These are phyloP conservation scores for Delia radicum DNA, from an alignment of 1,140 invertebrate genomes.

Conservation along the genomic window DNA sequence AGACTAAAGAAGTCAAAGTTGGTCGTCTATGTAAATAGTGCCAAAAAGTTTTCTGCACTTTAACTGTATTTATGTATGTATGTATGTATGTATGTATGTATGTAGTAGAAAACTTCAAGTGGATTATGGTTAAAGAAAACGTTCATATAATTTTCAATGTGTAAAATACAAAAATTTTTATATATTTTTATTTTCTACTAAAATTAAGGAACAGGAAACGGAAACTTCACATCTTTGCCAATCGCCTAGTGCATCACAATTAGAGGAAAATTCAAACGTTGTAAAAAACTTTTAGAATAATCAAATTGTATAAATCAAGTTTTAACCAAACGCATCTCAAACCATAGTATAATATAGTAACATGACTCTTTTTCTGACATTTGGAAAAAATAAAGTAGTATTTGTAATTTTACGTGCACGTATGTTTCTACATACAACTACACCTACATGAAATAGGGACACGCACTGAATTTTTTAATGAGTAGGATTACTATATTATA, in stretches of 20 bases:
- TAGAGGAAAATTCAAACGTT: neutral
- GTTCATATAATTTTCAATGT: neutral
- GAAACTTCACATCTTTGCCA: slow-evolving; percentile 14
- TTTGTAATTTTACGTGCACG: too few species aligned
- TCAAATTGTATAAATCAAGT: neutral
- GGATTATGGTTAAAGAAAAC: neutral
- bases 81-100: neutral
- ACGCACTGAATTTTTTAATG: too few species aligned
- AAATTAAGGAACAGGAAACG: slow-evolving; percentile 1
- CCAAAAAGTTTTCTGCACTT: slow-evolving; percentile 9
- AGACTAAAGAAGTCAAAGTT: slow-evolving; percentile 3
- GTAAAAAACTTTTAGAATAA: slow-evolving; percentile 9
- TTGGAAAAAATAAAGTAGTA: too few species aligned
- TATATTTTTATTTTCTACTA: neutral
- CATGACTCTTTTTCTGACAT: too few species aligned
- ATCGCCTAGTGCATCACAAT: slow-evolving; percentile 11
- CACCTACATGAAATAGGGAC: too few species aligned
- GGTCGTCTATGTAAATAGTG: slow-evolving; percentile 4
- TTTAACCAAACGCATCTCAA: slow-evolving; percentile 1
- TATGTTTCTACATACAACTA: too few species aligned
- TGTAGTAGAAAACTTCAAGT: neutral
- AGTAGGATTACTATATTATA: too few species aligned
- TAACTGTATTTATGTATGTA: neutral
- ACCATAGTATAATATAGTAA: neutral
- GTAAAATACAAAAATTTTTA: neutral